Base-by-base conservation (phyloP, 2,113 vertebrate genomes). In the Gasterosteus nipponicus region DNA sequence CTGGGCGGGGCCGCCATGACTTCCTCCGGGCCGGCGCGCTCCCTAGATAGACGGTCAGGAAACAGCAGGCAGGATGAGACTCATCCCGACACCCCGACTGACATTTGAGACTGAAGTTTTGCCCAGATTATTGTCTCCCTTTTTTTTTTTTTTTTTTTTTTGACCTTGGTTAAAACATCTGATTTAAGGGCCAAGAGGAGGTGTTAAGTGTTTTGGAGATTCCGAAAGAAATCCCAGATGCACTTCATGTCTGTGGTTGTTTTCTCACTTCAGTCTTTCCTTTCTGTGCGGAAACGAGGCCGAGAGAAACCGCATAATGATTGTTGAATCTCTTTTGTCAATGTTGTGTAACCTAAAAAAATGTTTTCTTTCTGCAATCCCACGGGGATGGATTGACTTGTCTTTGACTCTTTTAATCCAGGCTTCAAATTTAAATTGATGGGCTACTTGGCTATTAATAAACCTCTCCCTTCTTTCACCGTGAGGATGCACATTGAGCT, bases 51-150 rank as follows among this genome's bases (percentile, higher is more conserved):
- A 80, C 31, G 51, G 85, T 83, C 89, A 91, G 91, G 89, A 93
- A 92, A 91, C 92, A 86, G 87, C 91, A 90, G 91, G 88, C 91
- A 92, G 92, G 92, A 93, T 90, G 87, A 91, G 90, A 88, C 86
- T 12, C 88, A 92, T 92, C 92, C 91, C 81, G 63, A 88, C 89
- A 88, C 86, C 80, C 75, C 60, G 39, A 54, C 83, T 63, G 78
- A 84, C 84, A 80, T 83, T 69, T 35, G 3, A 14, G 12, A 31
- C 58, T 22, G 49, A 81, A 54, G 70, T 69, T 82, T 26, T 75
- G 35, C 66, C 51, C 58, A 69, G 58, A 82, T 82, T 82, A 67
- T 77, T 33, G 33, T 72, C 58, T 38, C 14, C 39, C 16, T 78
- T 47, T 22, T 86, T 80, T 74, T 67, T 60, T 54, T 70, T 70